phyloP scores from a whole-genome alignment of 2,113 vertebrate species.

The Nanorana parkeri region DNA sequence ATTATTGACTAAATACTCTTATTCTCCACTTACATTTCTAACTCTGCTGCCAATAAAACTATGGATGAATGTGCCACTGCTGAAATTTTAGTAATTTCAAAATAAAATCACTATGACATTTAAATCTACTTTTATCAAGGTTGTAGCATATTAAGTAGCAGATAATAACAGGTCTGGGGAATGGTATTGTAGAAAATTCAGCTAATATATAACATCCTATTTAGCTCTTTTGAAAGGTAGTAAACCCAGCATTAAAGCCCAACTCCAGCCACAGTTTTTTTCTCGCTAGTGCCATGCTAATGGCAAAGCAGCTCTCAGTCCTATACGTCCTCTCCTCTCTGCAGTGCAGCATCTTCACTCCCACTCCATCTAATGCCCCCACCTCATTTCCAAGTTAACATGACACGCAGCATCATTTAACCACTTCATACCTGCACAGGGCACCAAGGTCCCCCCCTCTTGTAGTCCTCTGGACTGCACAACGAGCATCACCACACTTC shows the following conservation, averaged over 20 bases:
- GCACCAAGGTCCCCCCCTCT: no score
- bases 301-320: no score
- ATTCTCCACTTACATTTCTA: neutral
- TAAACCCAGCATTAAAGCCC: conserved; percentile 13
- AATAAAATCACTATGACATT: neutral
- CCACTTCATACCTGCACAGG: no score
- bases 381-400: no score
- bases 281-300: no score
- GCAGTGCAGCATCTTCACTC: no score
- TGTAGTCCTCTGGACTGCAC: no score
- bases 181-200: neutral
- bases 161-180: neutral
- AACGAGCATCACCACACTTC: no score
- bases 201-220: neutral
- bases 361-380: no score
- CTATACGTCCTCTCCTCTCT: no score
- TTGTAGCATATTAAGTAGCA: neutral
- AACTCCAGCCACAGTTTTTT: neutral
- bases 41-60: neutral
- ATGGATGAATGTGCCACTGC: neutral
- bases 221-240: conserved; percentile 10
- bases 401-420: no score
- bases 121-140: neutral
- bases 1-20: neutral
- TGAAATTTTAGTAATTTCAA: neutral